phyloP scores from a whole-genome alignment of 1,140 invertebrate species.

The Nomia melanderi region DNA sequence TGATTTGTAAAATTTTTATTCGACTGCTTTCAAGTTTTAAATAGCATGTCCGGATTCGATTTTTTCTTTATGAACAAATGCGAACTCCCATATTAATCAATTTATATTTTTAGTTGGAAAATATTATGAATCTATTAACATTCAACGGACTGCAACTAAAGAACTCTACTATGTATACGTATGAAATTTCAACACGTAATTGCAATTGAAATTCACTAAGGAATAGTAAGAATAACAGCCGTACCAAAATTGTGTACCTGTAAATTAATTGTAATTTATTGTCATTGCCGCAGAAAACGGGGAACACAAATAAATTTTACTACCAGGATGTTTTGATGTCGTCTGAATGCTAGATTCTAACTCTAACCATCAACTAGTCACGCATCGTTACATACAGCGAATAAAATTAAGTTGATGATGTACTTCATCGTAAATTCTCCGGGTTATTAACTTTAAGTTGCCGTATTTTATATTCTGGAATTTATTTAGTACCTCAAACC shows the following conservation, averaged over 20 bases:
- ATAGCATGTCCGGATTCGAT: too few species aligned
- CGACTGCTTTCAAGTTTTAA: too few species aligned
- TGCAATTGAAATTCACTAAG: neutral
- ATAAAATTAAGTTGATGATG: constrained; percentile 62
- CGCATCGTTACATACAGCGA: constrained; percentile 61
- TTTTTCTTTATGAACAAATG: too few species aligned
- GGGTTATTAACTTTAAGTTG: constrained; percentile 60
- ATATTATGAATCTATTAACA: neutral
- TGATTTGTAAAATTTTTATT: too few species aligned
- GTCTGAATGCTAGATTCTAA: constrained; percentile 42
- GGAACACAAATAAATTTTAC: constrained; percentile 8
- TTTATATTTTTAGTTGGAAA: too few species aligned
- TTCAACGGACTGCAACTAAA: neutral
- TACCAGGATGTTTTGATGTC: constrained; percentile 39
- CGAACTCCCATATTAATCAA: too few species aligned
- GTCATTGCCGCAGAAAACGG: neutral
- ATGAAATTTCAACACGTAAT: neutral
- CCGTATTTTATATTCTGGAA: constrained; percentile 53
- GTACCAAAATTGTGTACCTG: neutral
- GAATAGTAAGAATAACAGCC: neutral
- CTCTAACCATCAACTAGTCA: constrained; percentile 51
- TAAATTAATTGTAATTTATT: neutral
- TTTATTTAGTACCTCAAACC: constrained; percentile 63
- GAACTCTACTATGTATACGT: neutral
- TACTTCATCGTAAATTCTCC: constrained; percentile 57